phyloP scores from a whole-genome alignment of 2,888 invertebrate species.

The Ophioninae sp. region DNA sequence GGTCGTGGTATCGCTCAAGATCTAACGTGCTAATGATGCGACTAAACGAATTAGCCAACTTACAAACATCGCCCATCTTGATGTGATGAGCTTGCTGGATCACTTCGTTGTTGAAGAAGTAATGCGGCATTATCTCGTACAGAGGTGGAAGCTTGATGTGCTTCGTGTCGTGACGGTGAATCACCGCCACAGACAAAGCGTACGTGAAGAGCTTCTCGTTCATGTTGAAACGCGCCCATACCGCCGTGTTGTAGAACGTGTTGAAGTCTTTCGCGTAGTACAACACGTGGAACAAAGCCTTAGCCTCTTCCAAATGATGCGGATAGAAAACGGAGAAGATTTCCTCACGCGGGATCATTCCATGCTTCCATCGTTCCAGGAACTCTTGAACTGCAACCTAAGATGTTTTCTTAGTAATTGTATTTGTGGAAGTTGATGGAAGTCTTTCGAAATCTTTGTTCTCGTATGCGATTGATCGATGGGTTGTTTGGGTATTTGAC shows the following conservation, averaged over 20 bases:
- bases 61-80: slow-evolving; percentile 71
- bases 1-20: background rate
- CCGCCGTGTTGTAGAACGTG: slow-evolving; percentile 84
- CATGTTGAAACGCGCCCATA: slow-evolving; percentile 83
- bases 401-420: slow-evolving; percentile 76
- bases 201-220: slow-evolving; percentile 86
- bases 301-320: slow-evolving; percentile 81
- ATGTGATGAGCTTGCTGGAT: slow-evolving; percentile 76
- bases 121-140: slow-evolving; percentile 87
- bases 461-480: background rate
- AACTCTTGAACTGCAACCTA: slow-evolving; percentile 81
- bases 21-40: background rate
- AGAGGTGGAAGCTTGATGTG: slow-evolving; percentile 85
- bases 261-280: slow-evolving; percentile 85
- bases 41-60: slow-evolving; percentile 41
- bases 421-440: slow-evolving; percentile 34
- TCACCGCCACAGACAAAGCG: slow-evolving; percentile 83
- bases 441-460: too few species aligned
- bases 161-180: slow-evolving; percentile 84
- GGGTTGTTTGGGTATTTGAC: background rate
- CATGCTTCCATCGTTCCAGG: slow-evolving; percentile 78
- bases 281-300: slow-evolving; percentile 83
- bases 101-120: slow-evolving; percentile 84
- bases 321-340: slow-evolving; percentile 76
- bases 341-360: slow-evolving; percentile 72